Percentiles rank a stretch among this genome's conserved stretches.
These are phyloP conservation scores for Drosophila prostipennis DNA, from an alignment of 2,888 invertebrate species.

Conservation along the genomic window DNA sequence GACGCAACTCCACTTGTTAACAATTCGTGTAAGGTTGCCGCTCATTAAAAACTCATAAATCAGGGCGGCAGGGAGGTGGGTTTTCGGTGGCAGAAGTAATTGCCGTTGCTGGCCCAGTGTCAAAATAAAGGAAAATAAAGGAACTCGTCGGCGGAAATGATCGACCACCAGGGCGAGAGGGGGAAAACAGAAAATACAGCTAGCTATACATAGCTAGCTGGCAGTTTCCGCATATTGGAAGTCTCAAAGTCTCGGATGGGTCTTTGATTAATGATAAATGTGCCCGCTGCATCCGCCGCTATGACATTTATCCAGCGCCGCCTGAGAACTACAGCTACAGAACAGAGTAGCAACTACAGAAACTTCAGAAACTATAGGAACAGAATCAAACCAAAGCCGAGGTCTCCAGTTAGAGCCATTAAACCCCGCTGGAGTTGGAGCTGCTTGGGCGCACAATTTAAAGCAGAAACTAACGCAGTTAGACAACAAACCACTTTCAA, in stretches of 20 bases:
- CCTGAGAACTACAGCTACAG: conserved; percentile 37
- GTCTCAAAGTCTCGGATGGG: conserved; percentile 62
- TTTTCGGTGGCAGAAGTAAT: conserved; percentile 55
- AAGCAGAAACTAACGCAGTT: conserved; percentile 79
- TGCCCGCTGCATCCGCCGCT: conserved; percentile 70
- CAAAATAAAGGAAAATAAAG: conserved; percentile 46
- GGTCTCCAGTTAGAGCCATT: conserved; percentile 55
- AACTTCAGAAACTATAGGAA: neutral
- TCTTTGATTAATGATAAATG: conserved; percentile 78
- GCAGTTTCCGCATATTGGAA: conserved; percentile 71
- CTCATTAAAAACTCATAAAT: conserved; percentile 81
- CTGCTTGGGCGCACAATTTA: conserved; percentile 70
- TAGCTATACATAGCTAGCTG: conserved; percentile 5
- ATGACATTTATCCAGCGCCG: conserved; percentile 63
- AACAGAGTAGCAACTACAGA: too few species aligned
- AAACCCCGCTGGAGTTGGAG: conserved; percentile 51
- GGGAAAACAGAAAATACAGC: conserved; percentile 16
- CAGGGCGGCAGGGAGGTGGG: conserved; percentile 47
- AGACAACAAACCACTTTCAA: conserved; percentile 78
- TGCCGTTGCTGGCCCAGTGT: conserved; percentile 53
- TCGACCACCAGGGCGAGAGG: conserved; percentile 28
- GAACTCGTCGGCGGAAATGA: conserved; percentile 40
- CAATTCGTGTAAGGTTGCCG: conserved; percentile 78
- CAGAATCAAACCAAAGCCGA: conserved; percentile 14
- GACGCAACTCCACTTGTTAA: conserved; percentile 60